These are phyloP conservation scores for Columba janthina DNA, from an alignment of 2,113 vertebrate species.

Conservation along the genomic window DNA sequence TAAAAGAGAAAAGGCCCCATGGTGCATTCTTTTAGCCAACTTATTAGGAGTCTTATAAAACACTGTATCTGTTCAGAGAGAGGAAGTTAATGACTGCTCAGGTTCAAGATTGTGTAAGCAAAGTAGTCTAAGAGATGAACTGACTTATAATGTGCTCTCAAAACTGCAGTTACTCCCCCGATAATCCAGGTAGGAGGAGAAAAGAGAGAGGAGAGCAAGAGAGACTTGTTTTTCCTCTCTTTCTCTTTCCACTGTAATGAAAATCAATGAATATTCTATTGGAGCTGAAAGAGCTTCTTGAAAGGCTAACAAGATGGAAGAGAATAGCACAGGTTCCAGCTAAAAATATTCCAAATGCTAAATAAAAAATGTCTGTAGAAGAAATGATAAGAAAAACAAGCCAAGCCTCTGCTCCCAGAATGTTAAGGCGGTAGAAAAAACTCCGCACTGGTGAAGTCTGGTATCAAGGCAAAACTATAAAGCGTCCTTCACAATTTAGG, in stretches of 20 bases:
- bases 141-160: constrained; percentile 3
- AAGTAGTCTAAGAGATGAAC: constrained; percentile 30
- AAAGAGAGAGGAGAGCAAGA: neutral
- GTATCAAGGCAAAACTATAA: neutral
- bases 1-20: constrained; percentile 43
- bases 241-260: neutral
- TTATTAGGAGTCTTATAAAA: constrained; percentile 33
- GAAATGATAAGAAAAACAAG: constrained; percentile 47
- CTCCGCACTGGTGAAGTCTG: neutral
- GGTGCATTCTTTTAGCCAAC: constrained; percentile 18
- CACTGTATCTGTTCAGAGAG: constrained; percentile 25
- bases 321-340: constrained; percentile 25
- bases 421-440: neutral
- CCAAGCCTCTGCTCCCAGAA: neutral
- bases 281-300: constrained; percentile 38
- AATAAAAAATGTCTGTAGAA: constrained; percentile 54
- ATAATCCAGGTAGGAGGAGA: constrained; percentile 20
- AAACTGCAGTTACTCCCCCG: constrained; percentile 12
- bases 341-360: constrained; percentile 62
- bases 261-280: constrained; percentile 64
- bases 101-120: constrained; percentile 52
- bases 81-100: constrained; percentile 29
- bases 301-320: constrained; percentile 52
- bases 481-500: neutral
- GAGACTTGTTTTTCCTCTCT: neutral